Conservation (phyloP, 2,113 vertebrate genomes). For the Rhadina sibilatrix region DNA sequence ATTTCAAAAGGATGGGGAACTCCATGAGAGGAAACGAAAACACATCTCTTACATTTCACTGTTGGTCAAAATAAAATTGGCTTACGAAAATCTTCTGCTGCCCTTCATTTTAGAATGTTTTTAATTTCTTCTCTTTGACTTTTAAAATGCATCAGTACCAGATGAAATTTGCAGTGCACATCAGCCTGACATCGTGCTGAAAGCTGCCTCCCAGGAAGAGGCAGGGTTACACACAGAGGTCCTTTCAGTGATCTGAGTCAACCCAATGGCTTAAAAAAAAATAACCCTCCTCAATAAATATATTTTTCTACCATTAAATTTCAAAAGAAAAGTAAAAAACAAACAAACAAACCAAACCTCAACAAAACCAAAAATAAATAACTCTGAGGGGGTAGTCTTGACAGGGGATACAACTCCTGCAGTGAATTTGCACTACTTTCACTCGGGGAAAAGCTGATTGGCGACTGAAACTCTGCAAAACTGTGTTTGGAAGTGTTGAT, state of each 20-base stretch:
- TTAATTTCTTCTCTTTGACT: neutral
- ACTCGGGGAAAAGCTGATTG: accelerated
- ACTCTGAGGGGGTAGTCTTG: accelerated
- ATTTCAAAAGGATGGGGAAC: neutral
- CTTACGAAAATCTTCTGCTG: neutral
- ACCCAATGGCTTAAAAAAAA: neutral
- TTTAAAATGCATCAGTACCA: neutral
- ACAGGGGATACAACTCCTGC: neutral
- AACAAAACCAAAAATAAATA: no score
- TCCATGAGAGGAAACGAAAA: neutral
- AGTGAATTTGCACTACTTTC: neutral
- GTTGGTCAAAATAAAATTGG: neutral
- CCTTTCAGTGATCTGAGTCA: neutral
- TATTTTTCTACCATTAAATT: neutral
- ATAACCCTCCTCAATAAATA: neutral
- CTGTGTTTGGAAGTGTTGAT: neutral
- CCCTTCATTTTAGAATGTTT: neutral
- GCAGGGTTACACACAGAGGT: accelerated
- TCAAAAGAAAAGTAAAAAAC: neutral
- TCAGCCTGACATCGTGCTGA: neutral
- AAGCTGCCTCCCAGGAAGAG: neutral
- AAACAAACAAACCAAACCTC: neutral
- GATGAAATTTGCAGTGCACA: neutral
- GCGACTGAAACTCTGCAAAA: neutral
- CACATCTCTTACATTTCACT: neutral